Evolutionary conservation across 2,888 invertebrate genomes (phyloP), one percentile per base, ranked within the genome.

Genomic region (Notodonta dromedarius): DNA sequence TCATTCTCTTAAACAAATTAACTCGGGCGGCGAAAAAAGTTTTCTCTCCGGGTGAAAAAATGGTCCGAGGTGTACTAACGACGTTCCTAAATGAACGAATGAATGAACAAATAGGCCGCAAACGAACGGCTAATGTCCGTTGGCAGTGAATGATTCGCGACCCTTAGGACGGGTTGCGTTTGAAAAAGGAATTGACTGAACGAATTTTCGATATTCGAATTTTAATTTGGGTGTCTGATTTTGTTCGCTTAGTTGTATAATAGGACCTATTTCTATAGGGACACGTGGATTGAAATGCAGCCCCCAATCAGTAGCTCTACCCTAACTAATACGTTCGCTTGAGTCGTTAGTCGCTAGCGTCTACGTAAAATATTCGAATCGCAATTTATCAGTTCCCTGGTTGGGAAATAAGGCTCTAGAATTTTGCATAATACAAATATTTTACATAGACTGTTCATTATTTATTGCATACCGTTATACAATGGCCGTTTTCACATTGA

Each of bases 71-170:
- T 70, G 65, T 73, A 77, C 78, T 80, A 84, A 84, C 77, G 79
- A 83, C 77, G 79, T 76, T 76, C 74, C 83, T 82, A 82, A 86
- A 82, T 84, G 85, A 86, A 81, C 76, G 77, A 83, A 76, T 74
- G 82, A 83, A 77, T 80, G 83, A 83, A 74, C 86, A 86, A 87
- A 87, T 85, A 84, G 83, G 75, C 79, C 77, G 67, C 78, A 80
- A 84, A 81, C 79, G 79, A 77, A 79, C 79, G 78, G 80, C 74
- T 81, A 82, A 82, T 83, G 82, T 71, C 71, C 69, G 76, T 78
- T 84, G 88, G 86, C 87, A 84, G 80, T 86, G 88, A 88, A 78
- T 84, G 87, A 88, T 88, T 77, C 72, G 77, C 63, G 71, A 61
- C 61, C 79, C 81, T 80, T 83, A 76, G 69, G 72, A 79, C 78